Base-by-base conservation (phyloP, 2,113 vertebrate species). In the Rhineura floridana region DNA sequence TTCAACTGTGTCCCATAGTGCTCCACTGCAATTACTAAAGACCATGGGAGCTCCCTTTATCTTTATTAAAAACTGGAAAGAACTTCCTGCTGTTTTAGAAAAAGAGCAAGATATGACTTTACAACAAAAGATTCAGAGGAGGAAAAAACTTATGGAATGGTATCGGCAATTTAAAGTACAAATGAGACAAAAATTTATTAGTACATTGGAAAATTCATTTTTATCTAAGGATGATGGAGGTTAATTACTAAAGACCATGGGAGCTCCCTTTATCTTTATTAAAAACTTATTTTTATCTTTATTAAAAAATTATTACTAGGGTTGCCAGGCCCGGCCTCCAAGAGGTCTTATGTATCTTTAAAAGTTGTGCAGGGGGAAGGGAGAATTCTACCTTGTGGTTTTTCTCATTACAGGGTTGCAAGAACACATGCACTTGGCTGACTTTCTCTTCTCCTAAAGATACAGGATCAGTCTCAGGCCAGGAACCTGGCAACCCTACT, bases 191-290 rank as follows among this genome's bases (percentile, higher is more conserved):
- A 97, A 97, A 93, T 98, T 99, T 93, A 96, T 97, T 33, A 97
- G 97, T 93, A 96, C 96, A 85, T 95, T 99, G 90, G 98, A 99
- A 96, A 97, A 97, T 77, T 95, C 96, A 50, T 99, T 99, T 96
- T 98, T 99, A 88, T 96, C 95, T 90, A 96, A 70, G 59, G 94
- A 95, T 93, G 92, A 92, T 85, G 95, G 94, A 89, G 42, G 33
- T 93, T 95, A 94, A 91, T 73, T 99, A 88, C n/a, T 48, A 50
- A 99, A 99, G 96, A 96, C 98, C 83, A 98, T 97, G 85, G 97
- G 97, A 4, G 99, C 99, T 0, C 99, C 99, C 91, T 99, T 99
- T 94, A 97, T 99, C 94, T 99, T 98, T 93, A 95, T 99, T 93
- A 98, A 97, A 88, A 96, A 97, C 95, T 99, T n/a, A n/a, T n/a